These are phyloP conservation scores for Tapera naevia DNA, from an alignment of 2,797 vertebrate genomes.

Conservation along the genomic window DNA sequence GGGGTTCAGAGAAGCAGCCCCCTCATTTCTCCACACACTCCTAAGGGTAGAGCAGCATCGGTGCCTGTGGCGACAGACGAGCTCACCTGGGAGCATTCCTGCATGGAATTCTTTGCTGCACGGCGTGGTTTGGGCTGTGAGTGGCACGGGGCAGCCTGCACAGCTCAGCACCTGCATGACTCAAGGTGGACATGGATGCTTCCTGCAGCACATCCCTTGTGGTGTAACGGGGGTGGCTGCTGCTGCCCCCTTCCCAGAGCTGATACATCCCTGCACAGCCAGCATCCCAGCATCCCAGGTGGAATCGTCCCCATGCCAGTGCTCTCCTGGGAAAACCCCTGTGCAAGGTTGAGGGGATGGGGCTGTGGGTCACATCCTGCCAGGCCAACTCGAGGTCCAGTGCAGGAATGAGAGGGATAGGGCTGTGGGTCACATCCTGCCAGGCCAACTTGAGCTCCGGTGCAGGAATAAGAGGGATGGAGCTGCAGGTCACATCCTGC, in stretches of 20 bases:
- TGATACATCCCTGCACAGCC: not conserved
- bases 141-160: not conserved
- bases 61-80: rapidly evolving
- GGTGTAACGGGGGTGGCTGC: not conserved
- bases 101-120: not conserved
- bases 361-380: too few relatives aligned
- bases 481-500: not conserved
- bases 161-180: not conserved
- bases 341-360: rapidly evolving
- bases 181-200: not conserved
- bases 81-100: not conserved
- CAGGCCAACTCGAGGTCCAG: not conserved
- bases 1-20: not conserved
- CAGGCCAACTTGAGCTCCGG: too few relatives aligned
- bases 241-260: not conserved
- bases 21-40: not conserved
- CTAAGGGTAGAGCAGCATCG: not conserved
- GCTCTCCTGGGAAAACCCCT: not conserved
- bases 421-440: too few relatives aligned
- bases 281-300: rapidly evolving
- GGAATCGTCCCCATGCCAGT: rapidly evolving
- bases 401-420: rapidly evolving
- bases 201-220: rapidly evolving
- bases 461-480: not conserved
- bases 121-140: not conserved